Conservation (phyloP, 2,113 vertebrate genomes). For the Centropus bengalensis region DNA sequence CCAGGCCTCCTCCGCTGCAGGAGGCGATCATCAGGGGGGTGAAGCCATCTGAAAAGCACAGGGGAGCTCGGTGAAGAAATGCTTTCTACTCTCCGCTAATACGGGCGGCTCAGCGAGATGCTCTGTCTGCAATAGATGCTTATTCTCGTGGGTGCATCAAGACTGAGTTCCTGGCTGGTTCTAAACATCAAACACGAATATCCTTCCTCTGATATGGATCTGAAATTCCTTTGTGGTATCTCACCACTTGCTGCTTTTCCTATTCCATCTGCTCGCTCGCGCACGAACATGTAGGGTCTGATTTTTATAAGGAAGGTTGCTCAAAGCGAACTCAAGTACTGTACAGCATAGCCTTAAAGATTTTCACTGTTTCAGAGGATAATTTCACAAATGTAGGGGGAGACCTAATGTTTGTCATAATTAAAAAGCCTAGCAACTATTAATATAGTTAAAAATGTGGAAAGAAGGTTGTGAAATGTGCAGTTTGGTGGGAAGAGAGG, state of each 20-base stretch:
- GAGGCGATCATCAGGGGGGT: conserved; percentile 98
- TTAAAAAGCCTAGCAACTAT: not conserved
- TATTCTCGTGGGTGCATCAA: conserved; percentile 5
- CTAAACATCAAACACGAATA: conserved; percentile 47
- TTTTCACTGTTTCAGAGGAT: not conserved
- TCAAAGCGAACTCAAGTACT: not conserved
- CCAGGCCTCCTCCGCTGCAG: conserved; percentile 94
- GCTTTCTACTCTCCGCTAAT: not conserved
- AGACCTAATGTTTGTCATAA: not conserved
- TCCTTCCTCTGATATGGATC: conserved; percentile 59
- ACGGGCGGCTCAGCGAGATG: not conserved
- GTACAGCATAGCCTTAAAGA: not conserved
- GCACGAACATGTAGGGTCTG: not conserved
- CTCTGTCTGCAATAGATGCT: not conserved
- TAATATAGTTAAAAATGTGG: not conserved
- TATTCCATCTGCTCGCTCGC: not conserved
- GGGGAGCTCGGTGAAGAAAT: not conserved
- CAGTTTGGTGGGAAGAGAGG: not conserved
- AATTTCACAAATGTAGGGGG: not conserved
- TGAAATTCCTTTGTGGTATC: conserved; percentile 55
- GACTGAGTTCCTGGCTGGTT: conserved; percentile 25
- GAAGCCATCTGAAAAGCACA: conserved; percentile 86
- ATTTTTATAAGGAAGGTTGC: not conserved
- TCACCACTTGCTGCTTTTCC: not conserved
- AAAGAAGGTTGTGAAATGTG: not conserved